Conservation (phyloP, 30 jellyfish, hydroid and myxozoan genomes). For the Aurelia sp. region DNA sequence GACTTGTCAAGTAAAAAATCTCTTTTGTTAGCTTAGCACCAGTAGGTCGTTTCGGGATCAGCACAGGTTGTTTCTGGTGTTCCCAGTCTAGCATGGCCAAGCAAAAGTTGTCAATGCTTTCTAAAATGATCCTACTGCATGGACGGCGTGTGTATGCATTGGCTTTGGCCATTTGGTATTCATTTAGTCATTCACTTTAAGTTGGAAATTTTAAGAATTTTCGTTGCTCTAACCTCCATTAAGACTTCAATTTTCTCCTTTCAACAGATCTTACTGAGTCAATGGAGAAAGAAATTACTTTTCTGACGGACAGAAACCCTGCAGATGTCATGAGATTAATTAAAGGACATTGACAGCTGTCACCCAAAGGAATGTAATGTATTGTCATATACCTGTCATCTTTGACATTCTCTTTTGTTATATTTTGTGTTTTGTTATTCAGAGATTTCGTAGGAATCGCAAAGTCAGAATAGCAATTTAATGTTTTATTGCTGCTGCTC, state of each 20-base stretch:
- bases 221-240: neutral
- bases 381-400: neutral
- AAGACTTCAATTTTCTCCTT: neutral
- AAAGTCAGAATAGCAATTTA: too few species aligned
- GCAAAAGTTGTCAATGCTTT: too few species aligned
- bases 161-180: neutral
- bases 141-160: neutral
- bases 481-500: too few species aligned
- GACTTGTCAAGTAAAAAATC: too few species aligned
- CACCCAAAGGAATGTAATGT: neutral
- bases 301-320: constrained; percentile 71
- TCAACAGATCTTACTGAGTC: constrained; percentile 28
- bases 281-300: constrained; percentile 36
- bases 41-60: too few species aligned
- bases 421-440: too few species aligned
- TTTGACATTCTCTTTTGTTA: too few species aligned
- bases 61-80: too few species aligned
- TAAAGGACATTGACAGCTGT: constrained; percentile 49
- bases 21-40: too few species aligned
- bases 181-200: neutral
- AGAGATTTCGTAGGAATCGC: too few species aligned
- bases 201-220: neutral
- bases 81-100: too few species aligned
- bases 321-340: constrained; percentile 53
- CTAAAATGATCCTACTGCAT: neutral